phyloP scores from a whole-genome alignment of 2,797 vertebrate species.

The Rhinatrema bivittatum region DNA sequence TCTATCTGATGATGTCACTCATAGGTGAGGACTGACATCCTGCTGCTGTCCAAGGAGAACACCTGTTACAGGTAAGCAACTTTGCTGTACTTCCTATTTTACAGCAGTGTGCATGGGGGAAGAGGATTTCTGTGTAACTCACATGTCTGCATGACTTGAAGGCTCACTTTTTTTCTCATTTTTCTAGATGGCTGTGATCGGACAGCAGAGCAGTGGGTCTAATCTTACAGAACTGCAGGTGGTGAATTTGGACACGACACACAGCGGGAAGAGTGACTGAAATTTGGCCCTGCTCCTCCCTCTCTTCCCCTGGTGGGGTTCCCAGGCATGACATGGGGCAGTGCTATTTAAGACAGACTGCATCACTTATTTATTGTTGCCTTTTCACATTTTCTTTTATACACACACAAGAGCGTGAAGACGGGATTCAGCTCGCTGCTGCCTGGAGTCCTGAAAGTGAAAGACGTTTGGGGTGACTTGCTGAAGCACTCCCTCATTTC shows the following conservation, averaged over 20 bases:
- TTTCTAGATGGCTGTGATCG: slow-evolving; percentile 87
- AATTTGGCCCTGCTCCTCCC: slow-evolving; percentile 5
- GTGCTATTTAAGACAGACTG: slow-evolving; percentile 47
- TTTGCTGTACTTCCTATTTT: no score
- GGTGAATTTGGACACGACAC: slow-evolving; percentile 81
- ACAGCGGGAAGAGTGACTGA: slow-evolving; percentile 87
- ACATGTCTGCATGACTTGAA: no score
- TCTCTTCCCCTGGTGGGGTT: no score
- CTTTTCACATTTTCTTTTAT: slow-evolving; percentile 74
- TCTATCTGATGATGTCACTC: no score
- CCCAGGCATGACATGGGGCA: slow-evolving; percentile 36
- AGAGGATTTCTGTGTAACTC: no score
- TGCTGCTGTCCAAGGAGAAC: no score
- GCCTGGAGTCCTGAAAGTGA: slow-evolving; percentile 31
- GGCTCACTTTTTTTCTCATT: slow-evolving; percentile 28
- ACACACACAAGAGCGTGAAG: slow-evolving; percentile 50
- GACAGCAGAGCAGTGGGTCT: slow-evolving; percentile 87
- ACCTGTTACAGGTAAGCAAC: no score
- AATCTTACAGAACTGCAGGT: slow-evolving; percentile 95
- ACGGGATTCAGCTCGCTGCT: slow-evolving; percentile 33
- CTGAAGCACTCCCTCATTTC: not conserved
- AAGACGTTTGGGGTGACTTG: slow-evolving; percentile 26
- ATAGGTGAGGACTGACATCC: no score
- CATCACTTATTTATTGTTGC: slow-evolving; percentile 93
- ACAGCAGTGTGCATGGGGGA: no score